phyloP scores from a whole-genome alignment of 2,797 vertebrate genomes.

The Clarias laeviceps region DNA sequence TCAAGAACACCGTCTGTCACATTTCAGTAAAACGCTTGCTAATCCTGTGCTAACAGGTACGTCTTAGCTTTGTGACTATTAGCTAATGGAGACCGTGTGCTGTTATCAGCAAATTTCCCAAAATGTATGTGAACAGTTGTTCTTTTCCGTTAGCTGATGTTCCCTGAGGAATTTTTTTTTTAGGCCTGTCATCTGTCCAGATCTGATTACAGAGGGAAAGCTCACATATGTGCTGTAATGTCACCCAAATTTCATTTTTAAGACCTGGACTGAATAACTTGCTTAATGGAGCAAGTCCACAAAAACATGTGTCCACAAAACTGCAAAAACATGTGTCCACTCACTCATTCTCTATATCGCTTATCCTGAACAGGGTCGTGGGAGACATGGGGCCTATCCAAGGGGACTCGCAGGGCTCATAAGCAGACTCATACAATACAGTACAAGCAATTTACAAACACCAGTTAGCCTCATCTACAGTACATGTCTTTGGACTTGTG shows the following conservation, averaged over 20 bases:
- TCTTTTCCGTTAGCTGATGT: conserved; percentile 13
- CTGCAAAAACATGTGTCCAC: not conserved
- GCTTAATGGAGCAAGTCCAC: not conserved
- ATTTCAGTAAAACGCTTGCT: conserved; percentile 28
- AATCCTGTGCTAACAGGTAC: conserved; percentile 31
- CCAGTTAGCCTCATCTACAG: too few species aligned
- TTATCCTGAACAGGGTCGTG: too few species aligned
- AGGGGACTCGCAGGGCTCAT: too few species aligned
- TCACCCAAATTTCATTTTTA: not conserved
- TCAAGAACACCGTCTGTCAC: conserved; percentile 45
- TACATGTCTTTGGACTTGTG: too few species aligned
- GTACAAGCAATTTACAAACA: too few species aligned
- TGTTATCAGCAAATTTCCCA: conserved; percentile 3
- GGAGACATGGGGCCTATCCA: too few species aligned
- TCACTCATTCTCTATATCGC: too few species aligned
- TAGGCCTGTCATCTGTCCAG: conserved; percentile 22
- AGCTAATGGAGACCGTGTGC: conserved; percentile 25
- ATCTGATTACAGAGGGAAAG: conserved; percentile 45
- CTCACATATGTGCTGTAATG: not conserved
- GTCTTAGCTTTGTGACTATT: conserved; percentile 18
- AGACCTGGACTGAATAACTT: not conserved
- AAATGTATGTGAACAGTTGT: conserved; percentile 4
- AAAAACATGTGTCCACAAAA: conserved; percentile 1
- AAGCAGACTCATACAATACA: too few species aligned
- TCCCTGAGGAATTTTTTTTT: conserved; percentile 6